Evolutionary conservation across 2,888 invertebrate species (phyloP), one percentile per base, ranked within the genome.

Genomic region (Lasioglossum villosulum): DNA sequence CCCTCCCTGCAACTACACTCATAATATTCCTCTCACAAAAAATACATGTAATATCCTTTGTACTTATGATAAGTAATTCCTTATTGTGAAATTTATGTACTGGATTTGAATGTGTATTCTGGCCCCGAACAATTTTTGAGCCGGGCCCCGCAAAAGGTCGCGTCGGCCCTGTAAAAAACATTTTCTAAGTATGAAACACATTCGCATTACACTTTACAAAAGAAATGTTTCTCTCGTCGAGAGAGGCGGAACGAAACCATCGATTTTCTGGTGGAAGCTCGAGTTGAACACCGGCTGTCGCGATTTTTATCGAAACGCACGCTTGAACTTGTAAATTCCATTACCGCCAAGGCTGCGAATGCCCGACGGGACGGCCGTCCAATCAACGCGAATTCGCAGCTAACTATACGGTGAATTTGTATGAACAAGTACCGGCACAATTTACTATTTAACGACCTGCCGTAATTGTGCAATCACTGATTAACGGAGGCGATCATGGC

Each of bases 321-420:
- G 73, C 74, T 71, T 42, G 75, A 88, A 86, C 90, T 88, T 90
- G 89, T 68, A 90, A 90, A 90, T 90, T 90, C 88, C 78, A 90
- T 90, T 90, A 90, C 68, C 85, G 74, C 45, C 78, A 86, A 84
- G 86, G 90, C 72, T 78, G 42, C 48, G 70, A 76, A 81, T 83
- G 77, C 68, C 86, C 80, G 77, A 30, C 42, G 88, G 82, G 86
- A 78, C 78, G 4, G 68, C 12, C n/a, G 82, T 85, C 79, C 84
- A 90, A 90, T 90, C 90, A 90, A 83, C 86, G 84, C 27, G 79
- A 86, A 87, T 90, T 86, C 81, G 56, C 80, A 34, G 79, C 75
- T 79, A 88, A 82, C 82, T 75, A 75, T 82, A 70, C 66, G 23
- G 34, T 66, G 83, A 82, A 87, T 89, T 87, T 86, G 79, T 90